Base-by-base conservation (phyloP, 2,888 invertebrate genomes). In the Synergus japonicus region DNA sequence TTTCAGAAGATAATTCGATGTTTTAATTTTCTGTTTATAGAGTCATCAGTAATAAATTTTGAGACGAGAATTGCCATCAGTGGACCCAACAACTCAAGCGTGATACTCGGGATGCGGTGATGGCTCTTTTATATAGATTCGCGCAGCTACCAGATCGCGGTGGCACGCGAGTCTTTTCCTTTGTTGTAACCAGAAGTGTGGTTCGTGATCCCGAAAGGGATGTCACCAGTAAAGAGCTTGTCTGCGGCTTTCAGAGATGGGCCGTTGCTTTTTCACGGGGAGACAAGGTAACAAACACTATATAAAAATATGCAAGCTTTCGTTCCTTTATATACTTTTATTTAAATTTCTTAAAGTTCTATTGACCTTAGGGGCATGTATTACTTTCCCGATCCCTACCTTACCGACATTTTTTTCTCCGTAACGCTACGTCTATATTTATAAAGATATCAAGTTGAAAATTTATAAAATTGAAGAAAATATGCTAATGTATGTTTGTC, bases 121-220 rank as follows among this genome's bases (percentile, higher is more conserved):
- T 96, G 96, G 96, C 96, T 92, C 94, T 96, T 92, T 94, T 96
- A 92, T 96, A 96, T 93, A 95, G 97, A 91, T 96, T 96, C 93
- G 96, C 96, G 92, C 96, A 96, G 93, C 94, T 96, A 85, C 95
- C 96, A 89, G 97, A 97, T 94, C 95, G 96, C 91, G 95, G 95
- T 92, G 95, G 96, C 93, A 96, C 96, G 85, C 96, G 96, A 93
- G 95, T 97, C 88, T 97, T 97, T 93, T 96, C 96, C 81, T 97
- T 97, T 93, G 95, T 96, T 88, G 95, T 97, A 86, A 97, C 97
- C 82, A 94, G 95, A 88, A 96, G 95, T 80, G 95, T 96, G 85
- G 95, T 96, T 73, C 93, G 96, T 80, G 96, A 97, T 92, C 94
- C 96, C 76, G 96, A 96, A 90, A 94, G 96, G 81, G 96, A 97